Evolutionary conservation across 1,140 invertebrate genomes (phyloP), one percentile per base, ranked within the genome.

Genomic region (Orius insidiosus): DNA sequence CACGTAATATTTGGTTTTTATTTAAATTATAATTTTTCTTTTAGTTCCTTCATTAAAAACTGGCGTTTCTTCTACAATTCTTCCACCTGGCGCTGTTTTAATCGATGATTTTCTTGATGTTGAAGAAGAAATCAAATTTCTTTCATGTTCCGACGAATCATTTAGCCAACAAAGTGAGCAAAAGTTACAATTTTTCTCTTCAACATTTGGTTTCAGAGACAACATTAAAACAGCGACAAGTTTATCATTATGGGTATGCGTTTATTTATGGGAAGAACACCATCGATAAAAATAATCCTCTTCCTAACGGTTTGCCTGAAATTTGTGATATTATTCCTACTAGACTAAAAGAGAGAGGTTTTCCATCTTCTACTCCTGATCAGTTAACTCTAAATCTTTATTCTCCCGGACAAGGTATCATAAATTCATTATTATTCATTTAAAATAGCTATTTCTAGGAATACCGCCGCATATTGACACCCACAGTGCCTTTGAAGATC

Each of bases 401-500:
- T 64, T 55, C 70, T 44, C 83, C 88, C 47, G 92, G 92, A 8
- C 89, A 96, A 73, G 86, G 85, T 85, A 24, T 7, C 24, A 24
- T 4, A 24, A 24, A 24, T 4, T 24, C 24, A 24, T 4, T 24
- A 4, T 24, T n/a, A n/a, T n/a, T n/a, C n/a, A n/a, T n/a, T n/a
- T 24, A 4, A 4, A 24, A 67, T 50, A 41, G 31, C 49, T 15
- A 48, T 52, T 60, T 64, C 13, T 53, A 85, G 88, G 89, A 16
- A 97, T 97, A 56, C 90, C 92, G 44, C 71, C 80, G 1, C 93
- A 98, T 67, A 75, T 94, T n/a, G 93, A 98, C 57, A 94, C 86
- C 1, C 87, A 93, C 58, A 88, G 85, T 63, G 78, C 85, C 3
- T 98, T 96, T 68, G 79, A 86, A 56, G 78, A 85, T 59, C 79